Evolutionary conservation across 2,113 vertebrate genomes (phyloP).

Genomic region (Terrapene triunguis): DNA sequence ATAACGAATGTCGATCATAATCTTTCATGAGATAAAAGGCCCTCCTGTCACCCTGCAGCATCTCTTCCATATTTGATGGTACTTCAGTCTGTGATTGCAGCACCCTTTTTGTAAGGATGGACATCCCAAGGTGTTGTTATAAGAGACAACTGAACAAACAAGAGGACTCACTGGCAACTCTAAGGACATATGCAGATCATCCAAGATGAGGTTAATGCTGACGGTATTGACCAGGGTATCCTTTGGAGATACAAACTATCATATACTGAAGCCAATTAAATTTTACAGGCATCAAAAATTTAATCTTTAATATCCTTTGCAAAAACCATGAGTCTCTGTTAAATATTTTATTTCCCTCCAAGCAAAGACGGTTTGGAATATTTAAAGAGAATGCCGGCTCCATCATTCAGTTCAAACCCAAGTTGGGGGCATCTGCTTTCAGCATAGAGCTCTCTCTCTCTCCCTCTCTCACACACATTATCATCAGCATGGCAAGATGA

Average conservation of each 20-base stretch:
- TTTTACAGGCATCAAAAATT: slow-evolving; percentile 75
- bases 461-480: background rate
- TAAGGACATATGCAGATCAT: background rate
- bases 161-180: background rate
- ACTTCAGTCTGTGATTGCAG: background rate
- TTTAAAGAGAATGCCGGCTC: slow-evolving; percentile 1
- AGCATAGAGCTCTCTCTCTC: background rate
- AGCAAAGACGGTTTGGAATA: slow-evolving; percentile 36
- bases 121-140: background rate
- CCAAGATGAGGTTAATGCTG: background rate
- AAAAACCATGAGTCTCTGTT: slow-evolving; percentile 72
- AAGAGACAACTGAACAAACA: background rate
- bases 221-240: slow-evolving; percentile 4
- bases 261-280: slow-evolving; percentile 71
- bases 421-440: background rate
- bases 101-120: background rate
- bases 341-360: slow-evolving; percentile 79
- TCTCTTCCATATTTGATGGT: background rate
- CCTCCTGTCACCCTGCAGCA: background rate
- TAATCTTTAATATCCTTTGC: slow-evolving; percentile 72
- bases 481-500: accelerated
- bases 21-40: accelerated
- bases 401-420: background rate
- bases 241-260: slow-evolving; percentile 63
- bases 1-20: background rate